phyloP scores from a whole-genome alignment of 2,888 invertebrate genomes.

The Tuberolachnus salignus region DNA sequence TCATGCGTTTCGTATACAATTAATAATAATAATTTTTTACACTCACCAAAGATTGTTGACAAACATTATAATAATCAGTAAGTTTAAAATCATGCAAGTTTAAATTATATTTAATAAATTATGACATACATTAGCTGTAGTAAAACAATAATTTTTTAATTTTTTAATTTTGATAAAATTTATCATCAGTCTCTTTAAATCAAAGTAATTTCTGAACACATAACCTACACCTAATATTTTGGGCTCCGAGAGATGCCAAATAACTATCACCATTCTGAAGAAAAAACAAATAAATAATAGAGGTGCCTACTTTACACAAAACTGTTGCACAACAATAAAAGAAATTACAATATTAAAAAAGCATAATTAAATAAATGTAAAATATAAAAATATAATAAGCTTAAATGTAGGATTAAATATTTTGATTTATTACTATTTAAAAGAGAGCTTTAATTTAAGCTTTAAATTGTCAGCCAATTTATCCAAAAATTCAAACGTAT shows the following conservation, averaged over 20 bases:
- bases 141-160: slow-evolving; percentile 3
- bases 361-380: too few relatives aligned
- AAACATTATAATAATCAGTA: neutral
- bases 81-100: neutral
- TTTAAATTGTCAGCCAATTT: slow-evolving; percentile 90
- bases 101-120: slow-evolving; percentile 1
- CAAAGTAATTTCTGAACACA: slow-evolving; percentile 2
- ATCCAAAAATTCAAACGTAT: slow-evolving; percentile 96
- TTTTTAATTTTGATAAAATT: slow-evolving; percentile 11
- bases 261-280: slow-evolving; percentile 36
- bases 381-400: too few relatives aligned
- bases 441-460: slow-evolving; percentile 64
- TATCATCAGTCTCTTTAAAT: slow-evolving; percentile 42
- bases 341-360: neutral
- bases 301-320: too few relatives aligned
- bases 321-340: neutral
- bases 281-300: neutral
- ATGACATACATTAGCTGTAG: neutral
- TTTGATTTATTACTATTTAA: slow-evolving; percentile 43
- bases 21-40: too few relatives aligned
- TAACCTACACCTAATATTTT: slow-evolving; percentile 24
- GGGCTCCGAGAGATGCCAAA: neutral
- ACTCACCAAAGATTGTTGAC: neutral
- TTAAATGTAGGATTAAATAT: too few relatives aligned
- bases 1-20: too few relatives aligned